These are phyloP conservation scores for Oscheius sp. DNA, from an alignment of 2,888 invertebrate genomes.

Conservation along the genomic window DNA sequence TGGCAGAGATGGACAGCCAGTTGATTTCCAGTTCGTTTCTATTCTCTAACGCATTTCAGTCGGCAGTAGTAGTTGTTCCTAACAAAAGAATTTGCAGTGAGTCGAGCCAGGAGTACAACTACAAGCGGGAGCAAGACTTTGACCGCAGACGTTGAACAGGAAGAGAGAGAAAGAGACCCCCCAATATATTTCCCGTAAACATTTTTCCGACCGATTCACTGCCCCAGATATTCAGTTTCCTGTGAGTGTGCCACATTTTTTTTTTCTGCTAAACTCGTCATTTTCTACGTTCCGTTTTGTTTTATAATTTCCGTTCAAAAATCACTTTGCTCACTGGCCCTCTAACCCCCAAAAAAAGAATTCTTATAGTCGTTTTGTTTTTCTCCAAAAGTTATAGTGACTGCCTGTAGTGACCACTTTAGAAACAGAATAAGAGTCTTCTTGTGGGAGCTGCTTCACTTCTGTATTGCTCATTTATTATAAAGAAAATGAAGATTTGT, in stretches of 20 bases:
- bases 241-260: constrained; percentile 17
- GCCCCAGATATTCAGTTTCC: constrained; percentile 17
- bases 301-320: not conserved
- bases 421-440: not conserved
- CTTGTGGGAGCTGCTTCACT: constrained; percentile 2
- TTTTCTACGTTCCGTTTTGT: constrained; percentile 7
- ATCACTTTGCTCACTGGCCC: too few relatives aligned
- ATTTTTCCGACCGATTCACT: not conserved
- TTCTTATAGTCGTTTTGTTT: not conserved
- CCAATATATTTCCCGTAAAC: not conserved
- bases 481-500: constrained; percentile 11
- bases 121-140: constrained; percentile 61
- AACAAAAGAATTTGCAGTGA: constrained; percentile 55
- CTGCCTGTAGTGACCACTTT: constrained; percentile 2
- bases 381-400: not conserved
- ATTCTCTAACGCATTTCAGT: not conserved
- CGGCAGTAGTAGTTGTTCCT: too few relatives aligned
- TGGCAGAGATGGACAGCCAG: constrained; percentile 57
- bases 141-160: constrained; percentile 42
- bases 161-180: too few relatives aligned
- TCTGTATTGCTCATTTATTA: constrained; percentile 15
- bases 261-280: constrained; percentile 2
- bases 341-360: too few relatives aligned
- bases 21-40: constrained; percentile 57
- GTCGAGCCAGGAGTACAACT: constrained; percentile 64